Evolutionary conservation across 2,888 invertebrate species (phyloP), one percentile per base, ranked within the genome.

Genomic region (Andrena flavipes): DNA sequence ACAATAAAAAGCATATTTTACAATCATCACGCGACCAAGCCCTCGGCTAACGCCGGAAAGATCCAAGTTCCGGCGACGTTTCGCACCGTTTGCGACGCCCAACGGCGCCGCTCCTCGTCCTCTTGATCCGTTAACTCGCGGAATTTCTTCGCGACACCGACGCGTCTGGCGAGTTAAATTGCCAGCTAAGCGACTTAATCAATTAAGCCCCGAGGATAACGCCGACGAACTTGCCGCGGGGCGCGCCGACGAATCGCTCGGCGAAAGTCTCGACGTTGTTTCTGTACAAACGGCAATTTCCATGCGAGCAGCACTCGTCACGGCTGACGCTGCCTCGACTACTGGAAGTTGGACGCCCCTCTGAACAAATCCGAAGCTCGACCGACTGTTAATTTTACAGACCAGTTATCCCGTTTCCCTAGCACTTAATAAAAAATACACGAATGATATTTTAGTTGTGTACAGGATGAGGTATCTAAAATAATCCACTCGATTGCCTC

Each of bases 1-100:
- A 81, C 76, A 74, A 35, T 54, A 30, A 64, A 42, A 69, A 82
- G 65, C 60, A 69, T 84, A 82, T 79, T 51, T 79, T 82, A 82
- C 82, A 82, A 73, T 49, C 10, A 56, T 63, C 70, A 78, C 20
- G 56, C 78, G 51, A 54, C 51, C 16, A 80, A 78, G 26, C 76
- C 33, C 26, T 68, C 60, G 26, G 65, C 62, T 26, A 60, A 67
- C 60, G 49, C 49, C 35, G 60, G 49, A 30, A 74, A 1, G 49
- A 42, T 49, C 77, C 29, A 77, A 69, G 54, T 5, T 33, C 68
- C 29, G 35, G 51, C 67, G 26, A 68, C 26, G 69, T 69, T 69
- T 65, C 29, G 70, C 26, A 33, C 62, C 35, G 49, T 63, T 63
- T 10, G n/a, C 16, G 7, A 35, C 62, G 16, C 48, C 56, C 68